Percentiles rank a stretch among this genome's conserved stretches.
These are phyloP conservation scores for Poeciliopsis infans DNA, from an alignment of 2,797 vertebrate species.

Conservation along the genomic window DNA sequence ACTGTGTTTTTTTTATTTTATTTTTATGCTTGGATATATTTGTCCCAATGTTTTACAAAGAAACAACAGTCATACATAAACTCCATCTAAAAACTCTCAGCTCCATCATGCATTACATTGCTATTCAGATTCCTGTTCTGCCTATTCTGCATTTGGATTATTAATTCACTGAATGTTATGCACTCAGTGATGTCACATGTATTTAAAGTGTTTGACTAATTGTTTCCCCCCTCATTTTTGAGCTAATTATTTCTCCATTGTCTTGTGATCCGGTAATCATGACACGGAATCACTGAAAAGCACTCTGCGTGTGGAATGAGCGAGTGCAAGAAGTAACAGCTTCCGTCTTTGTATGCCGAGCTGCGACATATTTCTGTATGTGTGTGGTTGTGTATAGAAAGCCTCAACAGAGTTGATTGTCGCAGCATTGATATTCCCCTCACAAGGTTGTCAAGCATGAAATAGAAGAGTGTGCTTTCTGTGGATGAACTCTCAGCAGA, in stretches of 20 bases:
- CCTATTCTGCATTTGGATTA: constrained; percentile 35
- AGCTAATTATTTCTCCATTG: constrained; percentile 70
- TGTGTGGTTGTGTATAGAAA: constrained; percentile 41
- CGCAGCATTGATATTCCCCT: constrained; percentile 68
- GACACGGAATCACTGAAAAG: constrained; percentile 53
- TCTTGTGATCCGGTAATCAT: constrained; percentile 64
- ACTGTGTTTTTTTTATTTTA: too few relatives aligned
- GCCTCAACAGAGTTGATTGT: constrained; percentile 47
- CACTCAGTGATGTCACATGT: constrained; percentile 53
- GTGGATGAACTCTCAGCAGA: constrained; percentile 60
- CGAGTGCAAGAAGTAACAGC: constrained; percentile 30
- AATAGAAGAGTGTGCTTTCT: constrained; percentile 63
- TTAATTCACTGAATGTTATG: constrained; percentile 52
- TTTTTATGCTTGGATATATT: not conserved
- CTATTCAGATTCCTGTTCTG: constrained; percentile 32
- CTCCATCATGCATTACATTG: constrained; percentile 24
- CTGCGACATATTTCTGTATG: constrained; percentile 15
- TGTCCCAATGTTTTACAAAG: not conserved
- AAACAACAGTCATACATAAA: not conserved
- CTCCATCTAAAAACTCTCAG: not conserved
- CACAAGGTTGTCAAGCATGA: constrained; percentile 62
- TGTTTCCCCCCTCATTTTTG: constrained; percentile 47
- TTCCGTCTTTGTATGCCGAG: constrained; percentile 32
- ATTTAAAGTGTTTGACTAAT: constrained; percentile 68
- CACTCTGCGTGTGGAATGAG: constrained; percentile 43